Evolutionary conservation across 2,888 invertebrate species (phyloP).

Genomic region (Dicyrtomina minuta): DNA sequence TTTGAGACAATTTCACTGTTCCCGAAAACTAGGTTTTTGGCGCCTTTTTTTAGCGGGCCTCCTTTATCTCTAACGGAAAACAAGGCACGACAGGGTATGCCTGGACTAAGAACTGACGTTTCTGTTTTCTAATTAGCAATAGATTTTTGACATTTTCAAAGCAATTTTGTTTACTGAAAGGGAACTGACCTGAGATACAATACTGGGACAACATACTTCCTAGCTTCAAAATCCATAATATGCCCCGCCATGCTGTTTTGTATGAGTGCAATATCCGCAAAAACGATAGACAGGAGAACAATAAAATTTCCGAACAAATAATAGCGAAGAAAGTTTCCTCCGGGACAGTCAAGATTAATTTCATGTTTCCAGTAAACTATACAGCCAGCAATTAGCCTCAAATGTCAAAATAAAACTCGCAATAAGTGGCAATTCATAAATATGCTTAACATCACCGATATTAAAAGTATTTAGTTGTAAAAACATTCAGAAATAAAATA

Average conservation of each 20-base stretch:
- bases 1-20: no score
- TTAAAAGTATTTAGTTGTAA: not conserved
- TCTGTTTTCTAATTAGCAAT: no score
- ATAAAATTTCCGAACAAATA: constrained; percentile 67
- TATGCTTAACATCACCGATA: not conserved
- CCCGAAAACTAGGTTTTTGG: no score
- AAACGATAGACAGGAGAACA: constrained; percentile 55
- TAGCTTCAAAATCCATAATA: constrained; percentile 51
- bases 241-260: constrained; percentile 55
- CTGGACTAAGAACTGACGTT: no score
- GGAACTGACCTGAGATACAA: constrained; percentile 54
- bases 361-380: constrained; percentile 52
- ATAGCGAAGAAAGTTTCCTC: constrained; percentile 71
- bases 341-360: constrained; percentile 63
- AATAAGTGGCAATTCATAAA: not conserved
- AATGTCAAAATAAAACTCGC: constrained; percentile 18
- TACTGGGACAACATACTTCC: constrained; percentile 48
- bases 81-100: no score
- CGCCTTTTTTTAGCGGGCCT: no score
- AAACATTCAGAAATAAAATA: not conserved
- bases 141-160: no score
- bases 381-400: constrained; percentile 49
- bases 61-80: no score
- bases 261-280: constrained; percentile 56
- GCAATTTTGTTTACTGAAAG: no score